phyloP scores from a whole-genome alignment of 2,888 invertebrate genomes.

The Lacanobia oleracea region DNA sequence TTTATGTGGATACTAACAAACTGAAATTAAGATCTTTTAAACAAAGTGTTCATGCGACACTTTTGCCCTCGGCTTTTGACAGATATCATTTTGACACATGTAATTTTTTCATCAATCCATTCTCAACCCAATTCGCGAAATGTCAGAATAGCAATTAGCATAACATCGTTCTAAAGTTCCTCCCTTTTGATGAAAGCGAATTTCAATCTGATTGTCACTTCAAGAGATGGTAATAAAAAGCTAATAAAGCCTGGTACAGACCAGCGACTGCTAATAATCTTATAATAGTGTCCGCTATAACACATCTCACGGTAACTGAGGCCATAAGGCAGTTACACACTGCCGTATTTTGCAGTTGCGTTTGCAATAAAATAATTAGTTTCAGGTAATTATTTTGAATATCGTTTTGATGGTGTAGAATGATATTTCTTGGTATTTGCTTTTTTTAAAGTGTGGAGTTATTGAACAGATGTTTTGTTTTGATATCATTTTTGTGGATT shows the following conservation, averaged over 20 bases:
- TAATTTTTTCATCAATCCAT: background rate
- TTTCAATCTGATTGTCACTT: constrained; percentile 70
- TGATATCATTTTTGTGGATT: background rate
- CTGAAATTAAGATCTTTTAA: constrained; percentile 74
- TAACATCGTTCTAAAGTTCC: background rate
- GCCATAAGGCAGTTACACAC: constrained; percentile 48
- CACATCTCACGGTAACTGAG: constrained; percentile 52
- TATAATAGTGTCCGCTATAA: constrained; percentile 53
- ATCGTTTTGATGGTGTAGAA: constrained; percentile 16
- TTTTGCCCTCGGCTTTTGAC: constrained; percentile 61
- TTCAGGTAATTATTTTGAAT: constrained; percentile 41
- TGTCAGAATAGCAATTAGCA: constrained; percentile 12
- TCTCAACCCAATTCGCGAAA: background rate
- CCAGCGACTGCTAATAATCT: constrained; percentile 60
- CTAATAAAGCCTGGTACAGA: constrained; percentile 61
- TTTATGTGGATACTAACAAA: constrained; percentile 69
- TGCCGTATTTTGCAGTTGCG: constrained; percentile 39
- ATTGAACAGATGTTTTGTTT: background rate
- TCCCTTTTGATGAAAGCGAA: constrained; percentile 12
- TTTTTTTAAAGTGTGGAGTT: background rate
- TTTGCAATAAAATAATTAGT: constrained; percentile 54
- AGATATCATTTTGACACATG: constrained; percentile 7
- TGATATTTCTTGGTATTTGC: background rate
- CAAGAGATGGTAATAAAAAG: constrained; percentile 67
- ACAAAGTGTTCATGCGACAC: constrained; percentile 70